These are phyloP conservation scores for Eremophila alpestris DNA, from an alignment of 2,797 vertebrate species.

Conservation along the genomic window DNA sequence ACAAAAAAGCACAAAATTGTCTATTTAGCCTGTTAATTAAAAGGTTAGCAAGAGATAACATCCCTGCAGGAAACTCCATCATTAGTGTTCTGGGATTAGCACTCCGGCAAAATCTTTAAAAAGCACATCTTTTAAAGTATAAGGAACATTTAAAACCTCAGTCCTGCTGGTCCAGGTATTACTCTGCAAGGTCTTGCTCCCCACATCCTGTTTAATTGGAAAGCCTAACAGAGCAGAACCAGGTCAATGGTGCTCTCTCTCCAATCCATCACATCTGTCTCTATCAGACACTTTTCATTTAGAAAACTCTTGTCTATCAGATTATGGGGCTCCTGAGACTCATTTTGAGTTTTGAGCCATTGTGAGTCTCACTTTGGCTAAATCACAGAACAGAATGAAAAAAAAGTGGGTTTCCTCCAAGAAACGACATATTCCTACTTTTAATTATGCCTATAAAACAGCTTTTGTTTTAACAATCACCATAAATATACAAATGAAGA, in stretches of 20 bases:
- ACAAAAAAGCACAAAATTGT: not conserved
- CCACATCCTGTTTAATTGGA: slow-evolving; percentile 63
- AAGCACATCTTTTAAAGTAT: not conserved
- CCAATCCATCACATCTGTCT: slow-evolving; percentile 52
- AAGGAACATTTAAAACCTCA: not conserved
- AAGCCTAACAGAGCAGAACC: slow-evolving; percentile 65
- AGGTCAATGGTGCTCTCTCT: slow-evolving; percentile 58
- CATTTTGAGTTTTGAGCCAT: not conserved
- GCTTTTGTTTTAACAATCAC: not conserved
- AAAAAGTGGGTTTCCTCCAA: not conserved
- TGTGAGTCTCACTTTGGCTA: not conserved
- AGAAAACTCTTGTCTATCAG: slow-evolving; percentile 63
- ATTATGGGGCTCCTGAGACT: not conserved
- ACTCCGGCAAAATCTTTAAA: not conserved
- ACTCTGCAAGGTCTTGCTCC: slow-evolving; percentile 40
- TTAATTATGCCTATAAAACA: not conserved
- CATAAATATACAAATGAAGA: not conserved
- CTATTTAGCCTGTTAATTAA: slow-evolving; percentile 57
- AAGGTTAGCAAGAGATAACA: slow-evolving; percentile 25
- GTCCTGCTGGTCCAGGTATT: slow-evolving; percentile 3
- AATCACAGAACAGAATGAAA: not conserved
- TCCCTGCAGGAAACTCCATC: not conserved
- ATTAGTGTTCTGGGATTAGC: not conserved
- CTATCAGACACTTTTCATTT: slow-evolving; percentile 50
- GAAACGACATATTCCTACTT: not conserved